Evolutionary conservation across 2,888 invertebrate species (phyloP).

Genomic region (Neoscelio sp.): DNA sequence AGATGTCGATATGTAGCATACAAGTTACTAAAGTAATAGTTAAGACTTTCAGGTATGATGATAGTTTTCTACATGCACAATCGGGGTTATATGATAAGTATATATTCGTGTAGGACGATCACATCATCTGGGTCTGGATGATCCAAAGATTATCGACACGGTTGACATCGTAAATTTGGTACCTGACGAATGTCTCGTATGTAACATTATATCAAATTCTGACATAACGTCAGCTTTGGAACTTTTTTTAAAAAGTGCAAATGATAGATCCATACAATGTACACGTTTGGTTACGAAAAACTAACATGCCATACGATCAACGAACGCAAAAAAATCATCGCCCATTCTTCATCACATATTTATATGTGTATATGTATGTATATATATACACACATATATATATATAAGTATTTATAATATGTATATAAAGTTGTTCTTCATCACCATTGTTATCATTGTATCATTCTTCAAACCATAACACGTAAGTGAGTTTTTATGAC

Average conservation of each 20-base stretch:
- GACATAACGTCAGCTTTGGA: slow-evolving; percentile 26
- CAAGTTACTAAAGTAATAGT: slow-evolving; percentile 27
- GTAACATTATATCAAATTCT: slow-evolving; percentile 5
- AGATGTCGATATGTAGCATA: slow-evolving; percentile 43
- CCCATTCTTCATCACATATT: slow-evolving; percentile 68
- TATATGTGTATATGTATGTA: slow-evolving; percentile 49
- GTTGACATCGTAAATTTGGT: slow-evolving; percentile 10
- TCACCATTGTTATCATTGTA: slow-evolving; percentile 56
- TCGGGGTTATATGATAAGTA: slow-evolving; percentile 3
- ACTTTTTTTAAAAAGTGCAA: slow-evolving; percentile 50
- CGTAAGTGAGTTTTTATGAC: slow-evolving; percentile 65
- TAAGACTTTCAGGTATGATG: slow-evolving; percentile 15
- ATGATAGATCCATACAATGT: slow-evolving; percentile 59
- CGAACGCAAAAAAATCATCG: slow-evolving; percentile 67
- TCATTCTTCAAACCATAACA: slow-evolving; percentile 70
- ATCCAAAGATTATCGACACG: slow-evolving; percentile 30
- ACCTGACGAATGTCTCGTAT: slow-evolving; percentile 50
- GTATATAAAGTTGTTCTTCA: slow-evolving; percentile 62
- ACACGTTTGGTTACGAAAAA: slow-evolving; percentile 58
- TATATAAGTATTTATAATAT: slow-evolving; percentile 62
- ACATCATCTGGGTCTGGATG: slow-evolving; percentile 31
- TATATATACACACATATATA: slow-evolving; percentile 56
- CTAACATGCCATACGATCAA: slow-evolving; percentile 69
- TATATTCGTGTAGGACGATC: slow-evolving; percentile 25
- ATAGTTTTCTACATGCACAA: slow-evolving; percentile 42